phyloP scores from a whole-genome alignment of 2,888 invertebrate species.

The Parthenolecanium corni region DNA sequence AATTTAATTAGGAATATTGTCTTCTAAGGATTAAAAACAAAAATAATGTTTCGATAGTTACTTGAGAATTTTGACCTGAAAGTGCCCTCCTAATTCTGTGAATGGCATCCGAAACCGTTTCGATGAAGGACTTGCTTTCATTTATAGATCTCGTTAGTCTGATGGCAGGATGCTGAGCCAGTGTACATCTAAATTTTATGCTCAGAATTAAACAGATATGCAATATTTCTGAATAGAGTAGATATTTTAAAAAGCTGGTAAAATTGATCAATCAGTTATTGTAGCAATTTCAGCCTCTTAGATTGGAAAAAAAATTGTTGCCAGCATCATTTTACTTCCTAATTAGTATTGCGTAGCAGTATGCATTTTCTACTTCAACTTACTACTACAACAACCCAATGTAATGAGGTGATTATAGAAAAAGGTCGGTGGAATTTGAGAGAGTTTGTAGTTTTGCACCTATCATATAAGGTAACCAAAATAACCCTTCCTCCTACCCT shows the following conservation, averaged over 20 bases:
- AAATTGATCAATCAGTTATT: not conserved
- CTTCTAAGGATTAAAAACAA: not conserved
- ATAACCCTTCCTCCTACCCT: too few species aligned
- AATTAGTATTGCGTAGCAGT: too few species aligned
- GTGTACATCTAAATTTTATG: conserved; percentile 49
- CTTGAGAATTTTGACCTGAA: conserved; percentile 35
- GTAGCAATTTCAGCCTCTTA: not conserved
- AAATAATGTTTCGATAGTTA: conserved; percentile 25
- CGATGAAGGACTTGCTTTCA: conserved; percentile 24
- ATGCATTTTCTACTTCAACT: too few species aligned
- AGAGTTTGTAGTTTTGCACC: too few species aligned
- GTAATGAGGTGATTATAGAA: too few species aligned
- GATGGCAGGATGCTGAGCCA: conserved; percentile 76
- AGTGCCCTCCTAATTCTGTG: conserved; percentile 33
- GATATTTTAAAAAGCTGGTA: not conserved
- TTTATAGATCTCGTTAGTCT: conserved; percentile 56
- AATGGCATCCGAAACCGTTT: conserved; percentile 14
- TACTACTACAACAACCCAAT: too few species aligned
- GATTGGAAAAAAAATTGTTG: too few species aligned
- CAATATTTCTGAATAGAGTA: not conserved
- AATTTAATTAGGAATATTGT: not conserved
- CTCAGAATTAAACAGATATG: not conserved
- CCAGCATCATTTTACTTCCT: too few species aligned
- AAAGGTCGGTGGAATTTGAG: too few species aligned
- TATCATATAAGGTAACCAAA: too few species aligned